Percentiles rank a stretch among this genome's conserved stretches.
These are phyloP conservation scores for Protobothrops mucrosquamatus DNA, from an alignment of 2,113 vertebrate genomes.

Conservation along the genomic window DNA sequence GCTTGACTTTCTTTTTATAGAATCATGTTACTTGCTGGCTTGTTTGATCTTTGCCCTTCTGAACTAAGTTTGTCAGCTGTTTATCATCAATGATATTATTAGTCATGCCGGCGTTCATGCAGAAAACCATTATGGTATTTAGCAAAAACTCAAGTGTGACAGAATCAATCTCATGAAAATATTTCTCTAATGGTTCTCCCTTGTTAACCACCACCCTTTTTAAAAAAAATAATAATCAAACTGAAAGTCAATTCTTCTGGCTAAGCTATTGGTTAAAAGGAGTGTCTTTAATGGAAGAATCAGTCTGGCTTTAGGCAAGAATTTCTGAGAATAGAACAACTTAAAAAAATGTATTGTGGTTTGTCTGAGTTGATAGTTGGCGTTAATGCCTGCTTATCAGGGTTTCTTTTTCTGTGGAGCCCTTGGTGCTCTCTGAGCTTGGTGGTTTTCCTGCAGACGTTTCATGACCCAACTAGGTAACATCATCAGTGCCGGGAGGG, in stretches of 20 bases:
- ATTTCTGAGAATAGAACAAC: not conserved
- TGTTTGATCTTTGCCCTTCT: not conserved
- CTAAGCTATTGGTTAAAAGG: not conserved
- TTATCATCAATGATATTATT: not conserved
- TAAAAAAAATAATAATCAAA: not conserved
- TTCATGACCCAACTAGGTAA: not conserved
- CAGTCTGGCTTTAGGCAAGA: not conserved
- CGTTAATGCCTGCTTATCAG: not conserved
- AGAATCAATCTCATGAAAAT: not conserved
- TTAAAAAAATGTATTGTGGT: not conserved
- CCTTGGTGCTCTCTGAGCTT: not conserved
- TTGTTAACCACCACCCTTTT: not conserved
- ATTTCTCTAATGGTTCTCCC: not conserved
- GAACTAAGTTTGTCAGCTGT: not conserved
- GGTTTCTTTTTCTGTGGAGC: not conserved
- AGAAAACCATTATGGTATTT: not conserved
- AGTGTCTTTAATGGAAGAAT: not conserved
- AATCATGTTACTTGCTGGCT: not conserved
- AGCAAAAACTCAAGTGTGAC: not conserved
- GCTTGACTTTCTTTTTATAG: not conserved
- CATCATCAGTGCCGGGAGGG: not conserved
- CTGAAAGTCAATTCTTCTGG: not conserved
- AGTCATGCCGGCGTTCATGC: not conserved
- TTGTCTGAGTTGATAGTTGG: not conserved
- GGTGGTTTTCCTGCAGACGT: not conserved